Evolutionary conservation across 2,797 vertebrate species (phyloP), one percentile per base, ranked within the genome.

Genomic region (Xyrichtys novacula): DNA sequence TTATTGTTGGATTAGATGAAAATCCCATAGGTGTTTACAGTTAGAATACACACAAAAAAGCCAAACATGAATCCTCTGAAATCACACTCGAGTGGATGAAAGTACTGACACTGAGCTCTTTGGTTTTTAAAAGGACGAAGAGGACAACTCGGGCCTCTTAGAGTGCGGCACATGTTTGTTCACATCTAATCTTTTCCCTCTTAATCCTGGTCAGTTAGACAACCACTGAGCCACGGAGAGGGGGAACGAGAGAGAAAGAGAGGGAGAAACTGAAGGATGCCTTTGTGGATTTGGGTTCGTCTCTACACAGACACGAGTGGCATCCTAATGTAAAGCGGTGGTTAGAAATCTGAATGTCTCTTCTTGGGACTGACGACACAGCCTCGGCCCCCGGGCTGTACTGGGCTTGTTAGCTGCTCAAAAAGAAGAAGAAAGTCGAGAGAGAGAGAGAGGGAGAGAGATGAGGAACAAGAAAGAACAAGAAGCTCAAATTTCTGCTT

Each of bases 321-420:
- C 89, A 92, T 92, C 81, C 81, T 92, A 93, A 93, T 92, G 83
- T 61, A 66, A 80, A 81, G 71, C 59, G 49, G 75, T 80, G 75
- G 76, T 54, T 85, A 78, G 54, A 78, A 74, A 78, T 88, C 59
- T 84, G 53, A 88, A 85, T 79, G 84, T 82, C 69, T 87, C 74
- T 80, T 84, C 65, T 78, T 81, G 62, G 66, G 72, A 68, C 78
- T 86, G 85, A 85, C 71, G 81, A 88, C 85, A 81, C 79, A 77
- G 81, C 59, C 34, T 32, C 62, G 75, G 38, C 57, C 76, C 57
- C 71, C 26, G 17, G 76, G 84, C 75, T 76, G 31, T 38, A 12
- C 19, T 22, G 66, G 48, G 70, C 65, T 74, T 71, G 76, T 85
- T 73, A 81, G 59, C 31, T 40, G 38, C 38, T 49, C 28, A 49